Percentiles rank a stretch among this genome's conserved stretches.
These are phyloP conservation scores for Parapristionchus giblindavisi DNA, from an alignment of 2,888 invertebrate species.

Conservation along the genomic window DNA sequence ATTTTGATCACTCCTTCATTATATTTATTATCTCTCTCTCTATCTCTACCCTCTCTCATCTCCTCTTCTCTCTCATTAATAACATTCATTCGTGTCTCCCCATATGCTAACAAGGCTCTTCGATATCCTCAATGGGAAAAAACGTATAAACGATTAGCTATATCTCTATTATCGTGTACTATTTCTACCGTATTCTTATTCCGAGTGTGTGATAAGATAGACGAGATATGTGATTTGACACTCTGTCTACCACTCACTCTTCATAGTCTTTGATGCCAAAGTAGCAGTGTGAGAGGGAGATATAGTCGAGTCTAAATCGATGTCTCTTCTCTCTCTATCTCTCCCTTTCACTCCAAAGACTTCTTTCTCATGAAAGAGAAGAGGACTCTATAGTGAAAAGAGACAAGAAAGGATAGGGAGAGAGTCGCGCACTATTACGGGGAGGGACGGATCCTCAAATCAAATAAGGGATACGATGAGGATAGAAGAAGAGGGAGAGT, in stretches of 20 bases:
- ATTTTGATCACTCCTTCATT: too few species aligned
- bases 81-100: not conserved
- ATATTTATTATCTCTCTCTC: not conserved
- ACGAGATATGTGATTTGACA: too few species aligned
- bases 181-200: too few species aligned
- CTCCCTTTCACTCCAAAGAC: constrained; percentile 8
- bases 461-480: constrained; percentile 16
- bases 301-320: constrained; percentile 15
- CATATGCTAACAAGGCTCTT: not conserved
- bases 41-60: not conserved
- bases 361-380: constrained; percentile 24
- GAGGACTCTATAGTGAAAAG: not conserved
- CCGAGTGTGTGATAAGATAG: too few species aligned
- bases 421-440: constrained; percentile 34
- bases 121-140: too few species aligned
- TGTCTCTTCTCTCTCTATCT: not conserved
- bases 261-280: too few species aligned
- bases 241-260: too few species aligned
- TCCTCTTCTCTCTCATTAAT: constrained; percentile 12
- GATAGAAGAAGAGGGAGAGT: not conserved
- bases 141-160: too few species aligned
- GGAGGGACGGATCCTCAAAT: constrained; percentile 31
- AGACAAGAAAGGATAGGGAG: too few species aligned
- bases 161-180: too few species aligned
- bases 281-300: not conserved